Percentiles rank a stretch among this genome's conserved stretches.
Conservation (phyloP, 2,113 vertebrate genomes). For the Oryzias melastigma region DNA sequence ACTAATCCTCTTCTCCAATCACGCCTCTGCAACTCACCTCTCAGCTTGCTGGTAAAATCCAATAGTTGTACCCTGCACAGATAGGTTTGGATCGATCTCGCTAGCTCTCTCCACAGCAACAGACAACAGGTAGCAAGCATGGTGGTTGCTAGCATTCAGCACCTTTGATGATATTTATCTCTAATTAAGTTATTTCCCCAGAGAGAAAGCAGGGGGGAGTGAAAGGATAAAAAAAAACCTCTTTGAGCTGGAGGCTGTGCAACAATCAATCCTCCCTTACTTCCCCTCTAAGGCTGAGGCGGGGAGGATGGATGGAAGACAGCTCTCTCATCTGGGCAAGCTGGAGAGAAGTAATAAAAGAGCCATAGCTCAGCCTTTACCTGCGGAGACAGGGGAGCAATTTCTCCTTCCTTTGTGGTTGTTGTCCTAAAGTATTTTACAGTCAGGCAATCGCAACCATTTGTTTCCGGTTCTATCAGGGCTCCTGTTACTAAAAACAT, state of each 20-base stretch:
- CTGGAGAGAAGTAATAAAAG: conserved; percentile 69
- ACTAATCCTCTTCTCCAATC: conserved; percentile 9
- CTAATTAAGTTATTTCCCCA: conserved; percentile 78
- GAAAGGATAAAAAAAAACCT: conserved; percentile 58
- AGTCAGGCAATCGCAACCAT: conserved; percentile 37
- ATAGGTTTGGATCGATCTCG: conserved; percentile 68
- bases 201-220: conserved; percentile 54
- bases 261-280: conserved; percentile 62
- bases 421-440: conserved; percentile 57
- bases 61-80: conserved; percentile 35
- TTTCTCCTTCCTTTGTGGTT: conserved; percentile 54
- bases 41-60: conserved; percentile 33
- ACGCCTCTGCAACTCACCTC: conserved; percentile 4
- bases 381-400: conserved; percentile 47
- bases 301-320: conserved; percentile 55
- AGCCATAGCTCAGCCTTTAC: conserved; percentile 57
- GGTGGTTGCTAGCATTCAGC: conserved; percentile 38
- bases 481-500: conserved; percentile 41
- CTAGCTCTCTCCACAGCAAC: conserved; percentile 27
- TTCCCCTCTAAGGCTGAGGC: conserved; percentile 40
- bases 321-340: conserved; percentile 60
- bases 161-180: conserved; percentile 80
- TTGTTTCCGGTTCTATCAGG: conserved; percentile 43
- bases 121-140: conserved; percentile 60
- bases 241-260: conserved; percentile 48